Evolutionary conservation across 2,113 vertebrate genomes (phyloP).

Genomic region (Brevimyrus niger): DNA sequence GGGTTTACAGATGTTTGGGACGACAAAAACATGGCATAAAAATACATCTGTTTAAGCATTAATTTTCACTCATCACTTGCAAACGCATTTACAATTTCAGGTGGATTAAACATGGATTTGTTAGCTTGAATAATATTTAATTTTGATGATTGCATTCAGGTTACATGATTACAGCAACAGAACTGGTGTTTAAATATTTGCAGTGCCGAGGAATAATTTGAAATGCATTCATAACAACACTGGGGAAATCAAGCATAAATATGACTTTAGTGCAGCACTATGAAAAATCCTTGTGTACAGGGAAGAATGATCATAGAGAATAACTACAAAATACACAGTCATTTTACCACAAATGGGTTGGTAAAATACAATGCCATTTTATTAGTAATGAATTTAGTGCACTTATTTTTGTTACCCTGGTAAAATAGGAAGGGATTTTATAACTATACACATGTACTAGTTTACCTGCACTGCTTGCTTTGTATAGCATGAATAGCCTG

Average conservation of each 20-base stretch:
- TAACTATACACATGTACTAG: not conserved
- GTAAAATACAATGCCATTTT: not conserved
- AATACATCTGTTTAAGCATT: not conserved
- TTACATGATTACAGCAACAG: not conserved
- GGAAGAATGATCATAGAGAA: not conserved
- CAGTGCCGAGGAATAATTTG: not conserved
- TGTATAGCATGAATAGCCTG: not conserved
- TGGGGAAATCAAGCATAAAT: slow-evolving; percentile 5
- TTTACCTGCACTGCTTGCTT: not conserved
- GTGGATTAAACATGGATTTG: not conserved
- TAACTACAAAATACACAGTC: not conserved
- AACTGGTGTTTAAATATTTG: not conserved
- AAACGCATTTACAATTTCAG: not conserved
- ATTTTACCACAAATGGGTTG: not conserved
- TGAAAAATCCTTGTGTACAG: not conserved
- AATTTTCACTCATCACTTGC: not conserved
- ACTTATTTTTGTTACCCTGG: not conserved
- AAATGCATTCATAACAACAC: slow-evolving; percentile 3
- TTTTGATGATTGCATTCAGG: not conserved
- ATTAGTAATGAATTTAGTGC: not conserved
- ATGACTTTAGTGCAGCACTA: not conserved
- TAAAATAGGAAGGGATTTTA: not conserved
- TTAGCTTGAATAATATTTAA: not conserved
- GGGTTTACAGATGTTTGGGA: not conserved
- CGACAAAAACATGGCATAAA: not conserved